These are phyloP conservation scores for Drosophila leonis DNA, from an alignment of 2,888 invertebrate species.

Conservation along the genomic window DNA sequence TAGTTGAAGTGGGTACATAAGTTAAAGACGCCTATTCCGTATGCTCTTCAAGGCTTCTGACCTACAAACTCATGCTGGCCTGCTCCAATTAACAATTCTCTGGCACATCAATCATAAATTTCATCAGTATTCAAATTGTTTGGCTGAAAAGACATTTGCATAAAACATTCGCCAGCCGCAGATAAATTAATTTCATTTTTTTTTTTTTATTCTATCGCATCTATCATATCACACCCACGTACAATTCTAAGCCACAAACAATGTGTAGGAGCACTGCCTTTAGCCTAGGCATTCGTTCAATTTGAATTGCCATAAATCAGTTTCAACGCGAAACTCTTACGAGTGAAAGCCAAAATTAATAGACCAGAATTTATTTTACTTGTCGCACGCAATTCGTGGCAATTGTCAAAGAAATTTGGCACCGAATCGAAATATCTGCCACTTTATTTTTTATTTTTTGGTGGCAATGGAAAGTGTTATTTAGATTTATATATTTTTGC, in stretches of 20 bases:
- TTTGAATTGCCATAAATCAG: conserved; percentile 60
- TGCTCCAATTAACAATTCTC: neutral
- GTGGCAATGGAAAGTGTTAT: neutral
- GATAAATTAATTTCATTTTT: conserved; percentile 24
- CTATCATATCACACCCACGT: conserved; percentile 14
- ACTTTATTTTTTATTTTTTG: neutral
- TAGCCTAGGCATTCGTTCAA: neutral
- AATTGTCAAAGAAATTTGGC: conserved; percentile 30
- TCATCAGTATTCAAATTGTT: conserved; percentile 31
- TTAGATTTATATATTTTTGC: neutral
- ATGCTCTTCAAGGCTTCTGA: neutral
- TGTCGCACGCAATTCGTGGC: neutral
- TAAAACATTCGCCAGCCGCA: conserved; percentile 10
- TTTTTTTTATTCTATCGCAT: neutral
- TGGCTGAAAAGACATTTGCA: conserved; percentile 10
- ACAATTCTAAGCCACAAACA: conserved; percentile 11
- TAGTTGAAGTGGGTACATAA: conserved; percentile 3
- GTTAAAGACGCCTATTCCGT: conserved; percentile 15
- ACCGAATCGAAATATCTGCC: neutral
- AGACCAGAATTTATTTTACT: conserved; percentile 32
- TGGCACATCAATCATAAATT: conserved; percentile 25
- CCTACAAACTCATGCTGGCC: conserved; percentile 4
- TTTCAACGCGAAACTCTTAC: conserved; percentile 24
- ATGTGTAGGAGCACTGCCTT: neutral
- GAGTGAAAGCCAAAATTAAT: conserved; percentile 30